These are phyloP conservation scores for Drosophila gunungcola DNA, from an alignment of 1,140 invertebrate genomes.

Conservation along the genomic window DNA sequence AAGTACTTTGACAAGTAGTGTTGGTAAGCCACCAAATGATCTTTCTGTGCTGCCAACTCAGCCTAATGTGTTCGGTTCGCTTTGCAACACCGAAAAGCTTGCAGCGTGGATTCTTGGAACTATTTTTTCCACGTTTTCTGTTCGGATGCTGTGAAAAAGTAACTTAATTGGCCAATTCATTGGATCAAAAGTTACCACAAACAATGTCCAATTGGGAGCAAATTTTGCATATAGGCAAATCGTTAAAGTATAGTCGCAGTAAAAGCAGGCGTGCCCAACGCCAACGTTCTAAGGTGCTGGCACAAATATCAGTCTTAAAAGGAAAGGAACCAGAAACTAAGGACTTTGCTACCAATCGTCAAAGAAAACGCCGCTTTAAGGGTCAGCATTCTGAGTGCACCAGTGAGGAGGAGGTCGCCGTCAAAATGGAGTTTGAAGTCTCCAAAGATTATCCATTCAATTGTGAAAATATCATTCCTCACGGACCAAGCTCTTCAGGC, in stretches of 20 bases:
- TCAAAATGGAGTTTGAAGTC: background rate
- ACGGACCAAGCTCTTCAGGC: no score
- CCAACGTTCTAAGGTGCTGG: background rate
- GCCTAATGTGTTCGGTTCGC: background rate
- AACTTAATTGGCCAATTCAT: background rate
- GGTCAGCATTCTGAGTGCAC: background rate
- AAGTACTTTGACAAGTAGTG: background rate
- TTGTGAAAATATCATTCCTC: background rate
- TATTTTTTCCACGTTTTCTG: background rate
- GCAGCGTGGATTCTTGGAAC: background rate
- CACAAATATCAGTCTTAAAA: background rate
- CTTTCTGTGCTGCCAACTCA: background rate
- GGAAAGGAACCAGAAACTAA: background rate
- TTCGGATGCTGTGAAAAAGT: background rate
- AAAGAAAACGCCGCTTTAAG: background rate
- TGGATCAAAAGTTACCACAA: background rate
- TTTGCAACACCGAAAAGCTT: background rate
- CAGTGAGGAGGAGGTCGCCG: background rate
- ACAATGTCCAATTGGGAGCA: background rate
- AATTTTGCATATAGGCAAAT: background rate
- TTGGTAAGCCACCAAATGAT: background rate
- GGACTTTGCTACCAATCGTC: background rate
- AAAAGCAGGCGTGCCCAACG: background rate
- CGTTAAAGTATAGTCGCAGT: background rate
- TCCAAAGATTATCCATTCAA: background rate